A percentile compares a stretch with the other conserved stretches of the same genome.
Evolutionary conservation across 1,140 invertebrate species (phyloP).

Genomic region (Asbolus verrucosus): DNA sequence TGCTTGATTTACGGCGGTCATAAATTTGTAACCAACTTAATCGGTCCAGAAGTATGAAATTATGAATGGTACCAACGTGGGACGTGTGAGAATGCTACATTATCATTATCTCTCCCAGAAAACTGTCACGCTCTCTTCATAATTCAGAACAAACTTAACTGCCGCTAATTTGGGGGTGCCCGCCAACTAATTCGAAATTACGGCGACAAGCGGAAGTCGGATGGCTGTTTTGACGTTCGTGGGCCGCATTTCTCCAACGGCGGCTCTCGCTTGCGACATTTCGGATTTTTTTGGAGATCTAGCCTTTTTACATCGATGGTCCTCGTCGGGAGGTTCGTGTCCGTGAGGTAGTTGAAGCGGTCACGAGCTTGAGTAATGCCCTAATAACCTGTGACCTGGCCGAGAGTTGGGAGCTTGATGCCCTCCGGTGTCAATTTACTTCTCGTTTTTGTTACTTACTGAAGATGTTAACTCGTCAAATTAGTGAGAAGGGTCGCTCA

Average conservation of each 20-base stretch:
- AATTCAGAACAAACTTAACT: constrained; percentile 14
- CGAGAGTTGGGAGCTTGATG: neutral
- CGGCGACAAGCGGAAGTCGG: constrained; percentile 7
- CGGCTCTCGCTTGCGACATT: no score
- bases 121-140: constrained; percentile 4
- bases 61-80: constrained; percentile 12
- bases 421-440: constrained; percentile 4
- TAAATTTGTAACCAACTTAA: constrained; percentile 24
- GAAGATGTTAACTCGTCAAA: neutral
- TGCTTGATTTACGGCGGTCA: neutral
- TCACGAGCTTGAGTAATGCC: constrained; percentile 24
- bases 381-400: constrained; percentile 11
- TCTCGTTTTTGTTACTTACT: neutral
- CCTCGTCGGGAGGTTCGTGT: constrained; percentile 14
- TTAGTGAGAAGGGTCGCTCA: neutral
- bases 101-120: constrained; percentile 27
- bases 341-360: constrained; percentile 13
- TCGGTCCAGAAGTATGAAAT: constrained; percentile 24
- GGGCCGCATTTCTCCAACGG: neutral
- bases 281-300: constrained; percentile 1
- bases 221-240: neutral
- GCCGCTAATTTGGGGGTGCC: constrained; percentile 12
- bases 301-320: neutral
- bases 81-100: constrained; percentile 30
- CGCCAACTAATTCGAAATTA: constrained; percentile 27